phyloP scores from a whole-genome alignment of 2,888 invertebrate species.

The Steinernema hermaphroditum region DNA sequence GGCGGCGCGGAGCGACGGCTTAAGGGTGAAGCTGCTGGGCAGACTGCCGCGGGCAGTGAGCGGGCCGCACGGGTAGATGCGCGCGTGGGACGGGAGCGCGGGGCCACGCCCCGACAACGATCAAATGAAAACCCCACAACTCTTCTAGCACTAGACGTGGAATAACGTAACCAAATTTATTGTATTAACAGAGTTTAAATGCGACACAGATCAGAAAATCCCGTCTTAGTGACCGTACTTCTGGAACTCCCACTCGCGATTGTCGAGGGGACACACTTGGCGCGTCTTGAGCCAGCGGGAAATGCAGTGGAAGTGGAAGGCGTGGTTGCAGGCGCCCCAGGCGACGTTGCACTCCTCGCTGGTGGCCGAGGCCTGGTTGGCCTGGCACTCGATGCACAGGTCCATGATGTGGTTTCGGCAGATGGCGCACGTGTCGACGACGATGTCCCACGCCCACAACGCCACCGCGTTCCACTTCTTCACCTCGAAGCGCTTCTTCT shows the following conservation, averaged over 20 bases:
- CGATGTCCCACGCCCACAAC: constrained; percentile 91
- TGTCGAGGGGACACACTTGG: constrained; percentile 96
- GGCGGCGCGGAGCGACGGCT: too few relatives aligned
- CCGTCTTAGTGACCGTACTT: constrained; percentile 73
- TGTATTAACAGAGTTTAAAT: too few relatives aligned
- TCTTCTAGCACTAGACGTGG: too few relatives aligned
- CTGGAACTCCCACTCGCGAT: constrained; percentile 99
- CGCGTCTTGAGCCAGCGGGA: constrained; percentile 97
- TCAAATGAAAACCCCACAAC: too few relatives aligned
- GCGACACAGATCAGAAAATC: too few relatives aligned
- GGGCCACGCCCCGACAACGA: too few relatives aligned
- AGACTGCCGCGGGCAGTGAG: too few relatives aligned
- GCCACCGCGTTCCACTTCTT: constrained; percentile 97
- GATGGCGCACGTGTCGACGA: constrained; percentile 98
- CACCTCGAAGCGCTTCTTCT: constrained; percentile 58
- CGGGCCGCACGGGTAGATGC: too few relatives aligned
- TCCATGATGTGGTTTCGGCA: constrained; percentile 99
- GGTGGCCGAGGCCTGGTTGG: constrained; percentile 81
- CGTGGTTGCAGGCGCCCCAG: constrained; percentile 99
- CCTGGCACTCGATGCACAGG: constrained; percentile 94
- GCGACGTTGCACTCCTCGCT: constrained; percentile 98
- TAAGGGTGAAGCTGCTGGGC: too few relatives aligned
- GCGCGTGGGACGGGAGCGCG: too few relatives aligned
- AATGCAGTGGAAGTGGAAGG: constrained; percentile 98
- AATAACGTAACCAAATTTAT: too few relatives aligned